Evolutionary conservation across 2,888 invertebrate genomes (phyloP), one percentile per base, ranked within the genome.

Genomic region (Blera fallax): DNA sequence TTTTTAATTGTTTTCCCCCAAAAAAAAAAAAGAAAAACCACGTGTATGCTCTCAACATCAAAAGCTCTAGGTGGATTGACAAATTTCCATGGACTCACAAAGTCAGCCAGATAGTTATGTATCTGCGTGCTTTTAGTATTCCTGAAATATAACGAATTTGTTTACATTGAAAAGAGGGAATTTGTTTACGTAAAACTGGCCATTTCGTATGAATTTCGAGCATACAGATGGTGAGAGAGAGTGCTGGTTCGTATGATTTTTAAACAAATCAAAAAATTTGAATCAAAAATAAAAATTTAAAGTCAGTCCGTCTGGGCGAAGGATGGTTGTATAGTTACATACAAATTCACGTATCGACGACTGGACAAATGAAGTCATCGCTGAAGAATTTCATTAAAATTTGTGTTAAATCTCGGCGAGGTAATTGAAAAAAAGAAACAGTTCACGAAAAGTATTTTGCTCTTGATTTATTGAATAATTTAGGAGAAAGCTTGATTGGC

Each of bases 201-300:
- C 7, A n/a, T 56, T 69, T 45, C 69, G 37, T 37, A 37, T 54
- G 27, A 45, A 43, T 56, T 69, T 27, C 18, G 37, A n/a, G 21
- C 50, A 34, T 21, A 32, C 32, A 27, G 32, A n/a, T 8, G 10
- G 67, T 52, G 67, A 3, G 27, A 37, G 11, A 27, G 67, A 52
- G 32, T 40, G 29, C 32, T 18, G 32, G 58, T 27, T n/a, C 70
- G 43, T 45, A 24, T 67, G 45, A 58, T 56, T 45, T 32, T 58
- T 70, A 70, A 70, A 70, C 70, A 58, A 56, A 70, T 32, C 32
- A 18, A 43, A 29, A 62, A 64, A 16, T 56, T 54, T 18, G 5
- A 29, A 50, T 11, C 11, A 24, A 56, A 65, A 70, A 70, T 54
- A 45, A 32, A 40, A 40, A 54, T 24, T 32, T 16, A 62, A 3